Evolutionary conservation across 2,888 invertebrate genomes (phyloP).

Genomic region (Caenorhabditis macrosperma): DNA sequence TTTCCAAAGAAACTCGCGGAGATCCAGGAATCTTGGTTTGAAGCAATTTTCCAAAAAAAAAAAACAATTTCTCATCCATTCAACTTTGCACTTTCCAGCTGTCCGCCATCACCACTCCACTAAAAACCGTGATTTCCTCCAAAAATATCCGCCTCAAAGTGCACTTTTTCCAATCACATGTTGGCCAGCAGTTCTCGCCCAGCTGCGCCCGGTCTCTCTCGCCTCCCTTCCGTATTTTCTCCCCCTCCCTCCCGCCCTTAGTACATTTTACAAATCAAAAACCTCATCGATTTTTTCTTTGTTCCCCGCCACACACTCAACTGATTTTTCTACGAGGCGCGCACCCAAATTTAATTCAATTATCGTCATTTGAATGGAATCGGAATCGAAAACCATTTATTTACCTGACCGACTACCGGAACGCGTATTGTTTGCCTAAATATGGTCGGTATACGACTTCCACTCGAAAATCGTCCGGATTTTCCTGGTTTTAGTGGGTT

Average conservation of each 20-base stretch:
- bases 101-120: too few relatives aligned
- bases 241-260: not conserved
- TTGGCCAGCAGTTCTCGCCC: too few relatives aligned
- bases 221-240: not conserved
- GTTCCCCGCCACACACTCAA: not conserved
- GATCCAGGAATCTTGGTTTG: too few relatives aligned
- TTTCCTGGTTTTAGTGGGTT: not conserved
- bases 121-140: not conserved
- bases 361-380: not conserved
- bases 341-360: not conserved
- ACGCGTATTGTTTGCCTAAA: not conserved
- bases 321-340: not conserved
- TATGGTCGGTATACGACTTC: not conserved
- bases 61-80: too few relatives aligned
- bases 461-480: not conserved
- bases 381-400: not conserved
- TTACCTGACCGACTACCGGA: not conserved
- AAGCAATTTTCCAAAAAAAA: not conserved
- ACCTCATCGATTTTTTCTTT: not conserved
- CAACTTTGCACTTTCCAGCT: too few relatives aligned
- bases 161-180: conserved; percentile 2
- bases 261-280: conserved; percentile 14
- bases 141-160: not conserved
- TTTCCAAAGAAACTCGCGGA: too few relatives aligned
- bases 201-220: not conserved